Evolutionary conservation across 2,113 vertebrate species (phyloP), one percentile per base, ranked within the genome.

Genomic region (Laticauda colubrina): DNA sequence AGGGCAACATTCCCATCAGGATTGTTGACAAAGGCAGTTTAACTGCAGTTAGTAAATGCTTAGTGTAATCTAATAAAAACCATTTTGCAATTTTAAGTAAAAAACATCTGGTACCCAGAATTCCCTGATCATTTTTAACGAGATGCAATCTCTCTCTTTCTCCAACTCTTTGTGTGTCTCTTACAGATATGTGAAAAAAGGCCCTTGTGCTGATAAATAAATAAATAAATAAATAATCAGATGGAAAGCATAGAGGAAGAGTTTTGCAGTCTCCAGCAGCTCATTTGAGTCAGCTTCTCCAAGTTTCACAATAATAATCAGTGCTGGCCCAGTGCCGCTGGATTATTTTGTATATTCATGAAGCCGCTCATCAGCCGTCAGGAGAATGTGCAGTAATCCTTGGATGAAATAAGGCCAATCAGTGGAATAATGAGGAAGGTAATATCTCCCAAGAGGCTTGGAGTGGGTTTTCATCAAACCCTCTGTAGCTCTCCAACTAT

Each of bases 401-500:
- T 98, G 98, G 98, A 98, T 98, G 98, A 98, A 98, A 98, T 98
- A 98, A 98, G 98, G 98, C 98, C 98, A 98, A 98, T 98, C 98
- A 98, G 98, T 98, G 97, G 97, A 98, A 98, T 98, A 98, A 98
- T 98, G 98, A 98, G 98, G 97, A 98, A 98, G 98, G 98, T 98
- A 98, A 98, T 98, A 98, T 98, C 98, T 98, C 98, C 98, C 98
- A 97, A 98, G 98, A 98, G 98, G 97, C 97, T 97, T 97, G 96
- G 97, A 98, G 98, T 98, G 98, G 98, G 98, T 98, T 98, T 98
- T 98, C 98, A 98, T 98, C 98, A 98, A 98, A 98, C 98, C 98
- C 96, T 98, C 98, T 98, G 98, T 98, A 98, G 98, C 98, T 97
- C 98, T 98, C 98, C 98, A 98, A 98, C 98, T 99, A 99, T 99